Evolutionary conservation across 2,888 invertebrate genomes (phyloP).

Genomic region (Automeris io): DNA sequence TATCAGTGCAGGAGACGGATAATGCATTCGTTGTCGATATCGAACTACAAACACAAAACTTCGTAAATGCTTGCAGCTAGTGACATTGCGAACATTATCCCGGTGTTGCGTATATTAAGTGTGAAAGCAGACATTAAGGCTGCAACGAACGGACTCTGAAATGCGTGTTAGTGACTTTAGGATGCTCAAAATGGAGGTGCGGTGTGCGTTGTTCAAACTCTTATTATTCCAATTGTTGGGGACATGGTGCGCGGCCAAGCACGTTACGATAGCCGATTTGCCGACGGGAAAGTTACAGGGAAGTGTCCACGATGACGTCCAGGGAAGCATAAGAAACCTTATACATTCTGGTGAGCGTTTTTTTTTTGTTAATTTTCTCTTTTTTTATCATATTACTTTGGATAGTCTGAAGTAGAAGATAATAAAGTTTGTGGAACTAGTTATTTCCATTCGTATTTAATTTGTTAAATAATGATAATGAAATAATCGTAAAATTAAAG

Average conservation of each 20-base stretch:
- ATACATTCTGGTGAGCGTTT: slow-evolving; percentile 59
- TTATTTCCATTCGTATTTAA: too few species aligned
- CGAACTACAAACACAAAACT: slow-evolving; percentile 65
- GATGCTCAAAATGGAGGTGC: slow-evolving; percentile 61
- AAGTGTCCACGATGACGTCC: slow-evolving; percentile 40
- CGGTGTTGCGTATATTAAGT: slow-evolving; percentile 24
- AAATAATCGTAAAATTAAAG: too few species aligned
- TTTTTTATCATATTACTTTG: too few species aligned
- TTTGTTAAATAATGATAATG: too few species aligned
- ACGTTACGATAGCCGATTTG: slow-evolving; percentile 40
- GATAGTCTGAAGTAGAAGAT: too few species aligned
- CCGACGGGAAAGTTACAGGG: slow-evolving; percentile 27
- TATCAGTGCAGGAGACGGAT: slow-evolving; percentile 45
- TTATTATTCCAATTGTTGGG: slow-evolving; percentile 64
- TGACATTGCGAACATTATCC: slow-evolving; percentile 16
- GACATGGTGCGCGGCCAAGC: slow-evolving; percentile 60
- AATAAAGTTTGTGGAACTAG: too few species aligned
- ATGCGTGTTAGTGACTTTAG: slow-evolving; percentile 50
- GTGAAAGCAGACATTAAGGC: slow-evolving; percentile 11
- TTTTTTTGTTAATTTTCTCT: slow-evolving; percentile 2
- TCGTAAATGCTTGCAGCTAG: slow-evolving; percentile 29
- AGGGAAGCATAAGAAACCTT: slow-evolving; percentile 58
- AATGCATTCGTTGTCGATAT: slow-evolving; percentile 51
- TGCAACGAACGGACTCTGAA: slow-evolving; percentile 26
- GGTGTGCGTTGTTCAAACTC: slow-evolving; percentile 62